phyloP scores from a whole-genome alignment of 2,888 invertebrate species.

The Apodemia duryi region DNA sequence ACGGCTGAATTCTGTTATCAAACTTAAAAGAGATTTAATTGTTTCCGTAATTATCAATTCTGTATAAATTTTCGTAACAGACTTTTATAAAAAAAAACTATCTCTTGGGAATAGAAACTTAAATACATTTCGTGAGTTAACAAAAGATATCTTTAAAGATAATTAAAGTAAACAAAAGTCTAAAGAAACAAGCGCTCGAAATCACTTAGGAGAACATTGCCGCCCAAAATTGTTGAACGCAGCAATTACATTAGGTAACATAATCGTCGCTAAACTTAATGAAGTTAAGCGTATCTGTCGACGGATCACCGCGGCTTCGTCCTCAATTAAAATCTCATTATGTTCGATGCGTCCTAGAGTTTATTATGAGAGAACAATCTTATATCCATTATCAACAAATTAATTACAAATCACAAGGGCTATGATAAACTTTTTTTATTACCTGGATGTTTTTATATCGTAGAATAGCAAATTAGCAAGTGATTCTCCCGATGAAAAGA shows the following conservation, averaged over 20 bases:
- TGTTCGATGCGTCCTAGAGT: conserved; percentile 43
- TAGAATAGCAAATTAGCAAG: too few relatives aligned
- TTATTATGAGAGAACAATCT: conserved; percentile 27
- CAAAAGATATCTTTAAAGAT: neutral
- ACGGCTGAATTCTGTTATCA: too few relatives aligned
- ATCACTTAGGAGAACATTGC: conserved; percentile 26
- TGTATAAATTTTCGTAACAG: too few relatives aligned
- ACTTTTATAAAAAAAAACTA: too few relatives aligned
- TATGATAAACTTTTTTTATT: neutral
- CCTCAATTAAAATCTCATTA: conserved; percentile 78
- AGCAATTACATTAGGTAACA: conserved; percentile 70
- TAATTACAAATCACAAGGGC: conserved; percentile 29
- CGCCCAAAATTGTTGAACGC: conserved; percentile 46
- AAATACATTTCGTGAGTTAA: neutral
- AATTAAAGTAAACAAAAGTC: conserved; percentile 10
- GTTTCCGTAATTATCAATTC: too few relatives aligned
- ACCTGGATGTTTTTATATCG: too few relatives aligned
- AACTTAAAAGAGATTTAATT: too few relatives aligned
- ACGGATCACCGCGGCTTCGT: conserved; percentile 52
- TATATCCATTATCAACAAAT: conserved; percentile 24
- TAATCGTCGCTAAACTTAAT: conserved; percentile 61
- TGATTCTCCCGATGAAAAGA: too few relatives aligned
- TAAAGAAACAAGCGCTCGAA: conserved; percentile 9
- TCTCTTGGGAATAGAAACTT: neutral
- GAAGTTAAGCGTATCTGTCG: conserved; percentile 60